A percentile compares a stretch with the other conserved stretches of the same genome.
Evolutionary conservation across 1,140 invertebrate genomes (phyloP).

Genomic region (Psix sp.): DNA sequence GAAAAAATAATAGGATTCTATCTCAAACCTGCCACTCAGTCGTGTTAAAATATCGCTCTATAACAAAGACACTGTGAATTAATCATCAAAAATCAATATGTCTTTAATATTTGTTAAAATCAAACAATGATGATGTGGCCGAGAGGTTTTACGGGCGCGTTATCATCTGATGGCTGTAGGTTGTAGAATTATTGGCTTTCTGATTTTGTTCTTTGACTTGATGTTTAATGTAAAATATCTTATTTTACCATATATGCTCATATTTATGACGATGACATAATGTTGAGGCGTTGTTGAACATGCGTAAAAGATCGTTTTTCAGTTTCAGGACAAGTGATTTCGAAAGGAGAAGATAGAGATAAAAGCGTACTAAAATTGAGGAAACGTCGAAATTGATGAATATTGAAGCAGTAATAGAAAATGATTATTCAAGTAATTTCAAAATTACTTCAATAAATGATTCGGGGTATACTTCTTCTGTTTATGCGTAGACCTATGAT

Average conservation of each 20-base stretch:
- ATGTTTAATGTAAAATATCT: constrained; percentile 33
- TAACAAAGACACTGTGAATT: constrained; percentile 12
- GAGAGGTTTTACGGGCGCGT: constrained; percentile 20
- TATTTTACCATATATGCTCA: too few species aligned
- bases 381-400: constrained; percentile 43
- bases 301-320: constrained; percentile 48
- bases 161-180: constrained; percentile 38
- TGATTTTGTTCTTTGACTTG: constrained; percentile 25
- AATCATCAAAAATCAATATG: constrained; percentile 34
- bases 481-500: too few species aligned
- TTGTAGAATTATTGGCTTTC: constrained; percentile 34
- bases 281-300: constrained; percentile 42
- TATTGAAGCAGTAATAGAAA: too few species aligned
- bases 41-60: constrained; percentile 5
- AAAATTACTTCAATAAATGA: too few species aligned
- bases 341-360: constrained; percentile 49
- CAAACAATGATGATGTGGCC: constrained; percentile 28
- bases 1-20: neutral
- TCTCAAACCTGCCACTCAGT: constrained; percentile 9
- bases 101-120: constrained; percentile 27
- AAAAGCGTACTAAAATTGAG: constrained; percentile 53
- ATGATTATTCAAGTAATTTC: too few species aligned
- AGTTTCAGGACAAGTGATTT: constrained; percentile 53
- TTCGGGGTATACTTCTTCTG: too few species aligned
- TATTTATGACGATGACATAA: constrained; percentile 59